Conservation (phyloP, 2,113 vertebrate genomes). For the Cyrtonyx montezumae region DNA sequence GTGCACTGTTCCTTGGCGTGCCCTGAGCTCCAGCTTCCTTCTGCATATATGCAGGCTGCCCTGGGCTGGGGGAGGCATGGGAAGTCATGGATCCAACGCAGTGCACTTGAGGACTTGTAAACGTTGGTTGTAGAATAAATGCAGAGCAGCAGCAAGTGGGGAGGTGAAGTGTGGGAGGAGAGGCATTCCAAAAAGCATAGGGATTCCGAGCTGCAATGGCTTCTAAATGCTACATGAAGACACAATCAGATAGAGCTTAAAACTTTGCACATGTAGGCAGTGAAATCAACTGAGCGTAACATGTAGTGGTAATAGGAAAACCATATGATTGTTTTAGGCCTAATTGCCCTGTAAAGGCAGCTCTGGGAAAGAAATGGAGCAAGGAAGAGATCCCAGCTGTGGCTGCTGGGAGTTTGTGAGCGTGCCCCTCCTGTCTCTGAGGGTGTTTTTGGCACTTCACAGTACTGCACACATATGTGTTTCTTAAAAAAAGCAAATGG, state of each 20-base stretch:
- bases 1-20: rapidly evolving
- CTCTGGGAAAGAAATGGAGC: not conserved
- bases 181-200: not conserved
- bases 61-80: not conserved
- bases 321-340: not conserved
- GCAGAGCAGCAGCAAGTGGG: not conserved
- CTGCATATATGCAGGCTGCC: not conserved
- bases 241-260: not conserved
- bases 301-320: not conserved
- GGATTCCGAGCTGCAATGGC: not conserved
- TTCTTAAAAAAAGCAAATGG: not conserved
- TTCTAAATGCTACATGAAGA: not conserved
- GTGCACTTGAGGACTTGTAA: not conserved
- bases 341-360: not conserved
- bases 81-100: not conserved
- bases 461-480: not conserved
- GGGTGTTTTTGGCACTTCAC: not conserved
- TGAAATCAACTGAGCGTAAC: not conserved
- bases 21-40: not conserved
- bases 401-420: not conserved
- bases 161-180: not conserved
- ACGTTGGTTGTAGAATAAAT: not conserved
- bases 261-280: not conserved
- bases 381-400: not conserved
- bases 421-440: not conserved